Conservation (phyloP, 1,140 invertebrate species). For the Drosophila bipectinata region DNA sequence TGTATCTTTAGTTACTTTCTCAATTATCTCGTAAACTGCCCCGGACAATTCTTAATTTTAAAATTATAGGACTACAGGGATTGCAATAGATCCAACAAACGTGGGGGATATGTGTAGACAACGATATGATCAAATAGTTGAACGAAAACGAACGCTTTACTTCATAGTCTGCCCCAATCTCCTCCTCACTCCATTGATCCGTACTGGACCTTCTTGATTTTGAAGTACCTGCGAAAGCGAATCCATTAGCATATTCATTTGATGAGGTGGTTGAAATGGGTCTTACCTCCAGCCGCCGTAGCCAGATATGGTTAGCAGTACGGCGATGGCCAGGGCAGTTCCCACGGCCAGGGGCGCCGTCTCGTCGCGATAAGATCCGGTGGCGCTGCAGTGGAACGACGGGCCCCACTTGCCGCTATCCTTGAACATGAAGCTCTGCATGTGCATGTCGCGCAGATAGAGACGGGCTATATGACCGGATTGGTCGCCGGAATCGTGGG, state of each 20-base stretch:
- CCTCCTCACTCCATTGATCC: conserved; percentile 93
- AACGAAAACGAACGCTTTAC: conserved; percentile 32
- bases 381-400: conserved; percentile 85
- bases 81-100: conserved; percentile 59
- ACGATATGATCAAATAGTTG: conserved; percentile 53
- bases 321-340: conserved; percentile 92
- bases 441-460: conserved; percentile 85
- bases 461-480: conserved; percentile 85
- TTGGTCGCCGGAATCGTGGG: conserved; percentile 73
- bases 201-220: conserved; percentile 95
- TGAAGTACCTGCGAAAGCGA: conserved; percentile 88
- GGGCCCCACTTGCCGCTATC: conserved; percentile 86
- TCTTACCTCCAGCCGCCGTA: conserved; percentile 88
- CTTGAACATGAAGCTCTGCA: conserved; percentile 87
- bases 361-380: conserved; percentile 87
- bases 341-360: conserved; percentile 94
- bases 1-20: conserved; percentile 55
- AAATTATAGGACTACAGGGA: conserved; percentile 53
- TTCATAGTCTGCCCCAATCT: neutral
- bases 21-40: conserved; percentile 47
- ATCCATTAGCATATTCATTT: neutral
- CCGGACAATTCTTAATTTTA: conserved; percentile 31
- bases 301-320: conserved; percentile 91
- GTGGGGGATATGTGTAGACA: conserved; percentile 58
- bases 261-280: neutral